Evolutionary conservation across 2,888 invertebrate species (phyloP), one percentile per base, ranked within the genome.

Genomic region (Agriopis marginaria): DNA sequence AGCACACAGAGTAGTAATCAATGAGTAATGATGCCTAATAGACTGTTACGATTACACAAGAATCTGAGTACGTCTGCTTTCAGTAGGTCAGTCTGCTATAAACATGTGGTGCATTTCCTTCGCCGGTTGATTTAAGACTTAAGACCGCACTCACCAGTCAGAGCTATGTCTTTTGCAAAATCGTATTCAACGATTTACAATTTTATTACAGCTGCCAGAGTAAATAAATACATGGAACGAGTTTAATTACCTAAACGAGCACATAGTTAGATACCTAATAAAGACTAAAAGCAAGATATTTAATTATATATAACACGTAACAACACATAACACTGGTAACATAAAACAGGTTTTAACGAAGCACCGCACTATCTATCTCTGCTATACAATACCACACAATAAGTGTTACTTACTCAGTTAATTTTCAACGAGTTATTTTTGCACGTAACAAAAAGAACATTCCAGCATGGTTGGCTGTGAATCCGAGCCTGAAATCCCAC

Each of bases 1-100:
- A 73, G 56, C 63, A 73, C 73, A 77, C 74, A 75, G 70, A 60
- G 66, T 53, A 66, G 65, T 73, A 73, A 66, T 67, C 65, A 74
- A 74, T 84, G 83, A 83, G 74, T 83, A 84, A 83, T 80, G 77
- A 74, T 63, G 47, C 23, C 54, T 59, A 65, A 55, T 58, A 63
- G 42, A 59, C 17, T 42, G 10, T 56, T 40, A 58, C 42, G 39
- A 62, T 67, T 62, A 63, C 62, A 42, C 4, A 12, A 66, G 68
- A 67, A 71, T 70, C 73, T 71, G 55, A 65, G 47, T 62, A 50
- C 32, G 58, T 62, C 66, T 64, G 53, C 50, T 61, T 59, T 73
- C 54, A 75, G 73, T 75, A 72, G 54, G 54, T 39, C 39, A 54
- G 12, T 7, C 42, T 32, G 32, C 32, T 32, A 32, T 32, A 32